A percentile compares a stretch with the other conserved stretches of the same genome.
phyloP scores from a whole-genome alignment of 2,888 invertebrate genomes.

The Melinaea marsaeus region DNA sequence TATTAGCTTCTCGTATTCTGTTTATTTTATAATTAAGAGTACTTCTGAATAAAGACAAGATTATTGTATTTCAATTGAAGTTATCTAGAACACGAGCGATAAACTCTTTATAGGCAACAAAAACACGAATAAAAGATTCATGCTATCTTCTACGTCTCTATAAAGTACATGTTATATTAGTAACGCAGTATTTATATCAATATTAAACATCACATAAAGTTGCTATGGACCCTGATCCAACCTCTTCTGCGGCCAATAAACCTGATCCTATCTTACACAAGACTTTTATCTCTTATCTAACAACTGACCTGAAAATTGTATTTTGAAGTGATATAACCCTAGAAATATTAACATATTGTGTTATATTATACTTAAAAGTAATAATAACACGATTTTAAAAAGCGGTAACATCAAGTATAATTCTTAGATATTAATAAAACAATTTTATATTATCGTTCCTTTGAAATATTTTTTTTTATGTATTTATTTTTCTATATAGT shows the following conservation, averaged over 20 bases:
- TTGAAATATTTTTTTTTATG: not conserved
- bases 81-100: too few species aligned
- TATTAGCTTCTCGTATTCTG: too few species aligned
- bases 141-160: not conserved
- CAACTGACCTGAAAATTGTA: not conserved
- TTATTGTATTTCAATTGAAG: too few species aligned
- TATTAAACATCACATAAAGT: conserved; percentile 1
- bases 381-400: too few species aligned
- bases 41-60: too few species aligned
- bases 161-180: too few species aligned
- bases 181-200: not conserved
- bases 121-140: not conserved
- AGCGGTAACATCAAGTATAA: too few species aligned
- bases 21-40: too few species aligned
- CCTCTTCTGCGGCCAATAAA: not conserved
- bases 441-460: not conserved
- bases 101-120: too few species aligned
- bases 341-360: not conserved
- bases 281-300: not conserved
- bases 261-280: not conserved
- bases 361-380: not conserved
- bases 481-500: too few species aligned
- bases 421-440: too few species aligned
- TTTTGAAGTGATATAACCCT: too few species aligned
- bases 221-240: not conserved